A percentile compares a stretch with the other conserved stretches of the same genome.
Evolutionary conservation across 1,140 invertebrate species (phyloP).

Genomic region (Thaumatotibia leucotreta): DNA sequence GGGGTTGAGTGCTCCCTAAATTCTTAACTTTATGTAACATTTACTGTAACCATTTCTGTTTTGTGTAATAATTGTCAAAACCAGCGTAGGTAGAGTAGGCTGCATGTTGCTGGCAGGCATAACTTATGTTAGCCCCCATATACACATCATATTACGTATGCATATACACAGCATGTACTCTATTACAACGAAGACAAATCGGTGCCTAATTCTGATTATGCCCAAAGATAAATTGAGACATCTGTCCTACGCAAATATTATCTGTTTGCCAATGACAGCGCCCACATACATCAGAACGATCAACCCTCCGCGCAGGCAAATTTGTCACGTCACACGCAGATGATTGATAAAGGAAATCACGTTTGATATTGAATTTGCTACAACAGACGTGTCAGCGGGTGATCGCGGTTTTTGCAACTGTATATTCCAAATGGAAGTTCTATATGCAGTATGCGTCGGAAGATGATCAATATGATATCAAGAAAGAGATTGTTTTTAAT

Average conservation of each 20-base stretch:
- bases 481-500: no score
- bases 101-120: no score
- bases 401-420: neutral
- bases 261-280: constrained; percentile 14
- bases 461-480: no score
- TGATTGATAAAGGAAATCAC: constrained; percentile 29
- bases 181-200: neutral
- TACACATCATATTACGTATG: no score
- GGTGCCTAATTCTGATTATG: neutral
- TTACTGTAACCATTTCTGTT: no score
- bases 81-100: no score
- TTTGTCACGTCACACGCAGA: constrained; percentile 29
- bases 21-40: no score
- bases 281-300: constrained; percentile 25
- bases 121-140: no score
- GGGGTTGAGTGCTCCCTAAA: no score
- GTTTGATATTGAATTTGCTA: constrained; percentile 15
- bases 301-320: constrained; percentile 26
- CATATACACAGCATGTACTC: no score
- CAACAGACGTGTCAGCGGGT: neutral
- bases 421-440: neutral
- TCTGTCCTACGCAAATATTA: neutral
- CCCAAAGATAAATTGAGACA: neutral
- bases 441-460: no score
- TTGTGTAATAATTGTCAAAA: no score